Conservation (phyloP, 2,888 invertebrate species). For the Volucella inanis region DNA sequence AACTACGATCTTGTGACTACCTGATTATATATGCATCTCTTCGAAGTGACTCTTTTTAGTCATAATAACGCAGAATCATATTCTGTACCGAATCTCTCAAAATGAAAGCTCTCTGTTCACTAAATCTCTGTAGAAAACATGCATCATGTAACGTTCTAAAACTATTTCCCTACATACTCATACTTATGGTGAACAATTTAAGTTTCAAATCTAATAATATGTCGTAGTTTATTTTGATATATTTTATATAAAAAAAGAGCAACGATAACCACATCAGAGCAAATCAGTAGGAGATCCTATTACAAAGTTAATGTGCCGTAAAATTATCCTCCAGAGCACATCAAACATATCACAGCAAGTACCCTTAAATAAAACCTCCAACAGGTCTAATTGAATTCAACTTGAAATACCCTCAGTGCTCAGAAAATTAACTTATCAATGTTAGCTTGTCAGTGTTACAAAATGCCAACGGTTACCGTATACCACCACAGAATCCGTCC, state of each 20-base stretch:
- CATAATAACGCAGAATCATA: too few relatives aligned
- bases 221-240: too few relatives aligned
- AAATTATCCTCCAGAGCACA: conserved; percentile 23
- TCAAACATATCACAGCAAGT: conserved; percentile 3
- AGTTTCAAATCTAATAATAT: too few relatives aligned
- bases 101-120: too few relatives aligned
- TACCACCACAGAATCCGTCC: conserved; percentile 11
- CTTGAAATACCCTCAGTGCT: conserved; percentile 33
- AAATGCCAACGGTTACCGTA: conserved; percentile 44
- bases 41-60: too few relatives aligned
- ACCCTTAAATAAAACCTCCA: conserved; percentile 32
- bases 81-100: too few relatives aligned
- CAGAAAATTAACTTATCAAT: conserved; percentile 63
- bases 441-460: conserved; percentile 61
- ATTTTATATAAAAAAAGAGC: too few relatives aligned
- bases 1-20: not conserved
- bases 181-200: too few relatives aligned
- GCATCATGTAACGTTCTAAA: too few relatives aligned
- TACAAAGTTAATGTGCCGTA: conserved; percentile 42
- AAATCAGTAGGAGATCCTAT: not conserved
- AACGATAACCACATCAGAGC: not conserved
- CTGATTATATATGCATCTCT: too few relatives aligned
- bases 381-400: conserved; percentile 63
- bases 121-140: too few relatives aligned
- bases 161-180: too few relatives aligned